Evolutionary conservation across 1,140 invertebrate genomes (phyloP), one percentile per base, ranked within the genome.

Genomic region (Drosophila sucinea): DNA sequence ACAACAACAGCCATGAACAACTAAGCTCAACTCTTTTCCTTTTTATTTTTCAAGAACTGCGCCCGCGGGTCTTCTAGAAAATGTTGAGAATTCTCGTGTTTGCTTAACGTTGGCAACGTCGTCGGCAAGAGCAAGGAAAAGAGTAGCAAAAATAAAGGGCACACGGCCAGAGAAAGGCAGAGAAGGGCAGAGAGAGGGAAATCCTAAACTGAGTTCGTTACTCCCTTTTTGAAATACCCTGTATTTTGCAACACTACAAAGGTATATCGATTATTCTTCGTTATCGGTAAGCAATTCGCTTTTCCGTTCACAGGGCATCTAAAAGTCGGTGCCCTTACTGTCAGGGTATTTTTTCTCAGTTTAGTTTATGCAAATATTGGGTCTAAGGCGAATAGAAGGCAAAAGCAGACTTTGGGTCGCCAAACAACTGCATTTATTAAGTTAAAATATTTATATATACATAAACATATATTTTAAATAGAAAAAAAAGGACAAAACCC

Each of bases 311-410:
- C 30, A 25, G 17, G 44, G 44, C 25, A 47, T 47, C 17, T 1
- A 47, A 5, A 23, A 8, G 5, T 47, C 44, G 23, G 1, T 23
- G 5, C 5, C 7, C 44, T 3, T 1, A 35, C 33, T 47, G 17
- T 1, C 3, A 47, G 17, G 23, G 5, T 8, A 27, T 27, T 51
- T 25, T 47, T 25, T 23, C 23, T 51, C 44, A 51, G 30, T 57
- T 57, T 57, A 57, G 55, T 57, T 57, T 57, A 57, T 57, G 55
- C 55, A 57, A 57, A 57, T 57, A 17, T 57, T 57, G 55, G 55
- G 55, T 32, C 55, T 57, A 32, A 33, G 29, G 27, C 11, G 54
- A 56, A 56, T n/a, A 29, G 29, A 32, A 29, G 27, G 55, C 54
- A 56, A n/a, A 6, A 32, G 29, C 54, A 56, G 29, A 27, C 44